Evolutionary conservation across 2,888 invertebrate genomes (phyloP), one percentile per base, ranked within the genome.

Genomic region (Onchidella celtica): DNA sequence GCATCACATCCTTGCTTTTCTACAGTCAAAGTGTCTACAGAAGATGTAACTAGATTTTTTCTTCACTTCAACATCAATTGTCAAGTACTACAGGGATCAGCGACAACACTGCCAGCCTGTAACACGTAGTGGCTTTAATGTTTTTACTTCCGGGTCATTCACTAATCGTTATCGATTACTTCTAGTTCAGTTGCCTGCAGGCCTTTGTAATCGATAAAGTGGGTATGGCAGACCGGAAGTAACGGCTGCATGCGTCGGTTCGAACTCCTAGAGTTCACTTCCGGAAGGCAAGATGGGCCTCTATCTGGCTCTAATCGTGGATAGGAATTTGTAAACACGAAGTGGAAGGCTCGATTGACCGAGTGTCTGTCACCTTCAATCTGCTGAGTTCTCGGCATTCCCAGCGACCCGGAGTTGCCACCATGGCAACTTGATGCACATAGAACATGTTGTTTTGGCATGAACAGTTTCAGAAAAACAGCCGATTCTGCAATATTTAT

Each of bases 121-220:
- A 47, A 47, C 47, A 47, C 6, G 47, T 6, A 47, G n/a, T 47
- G 47, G 47, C 47, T 47, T 11, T 47, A 17, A 36, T 72, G 32
- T 59, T 72, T 55, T 59, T 72, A 59, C 72, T 72, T 72, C 72
- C 72, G 72, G 72, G 72, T 59, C 72, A 59, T 34, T 72, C 72
- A 34, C 32, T 72, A 72, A 72, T 72, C 21, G 59, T 72, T 72
- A 72, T 72, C 24, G 72, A 72, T 72, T 72, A 72, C 36, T n/a
- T n/a, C n/a, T 59, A 59, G 59, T 36, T 34, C 55, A 72, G 57
- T 57, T 34, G 72, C 24, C 36, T 59, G 34, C 34, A 32, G 27
- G 36, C n/a, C 36, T n/a, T 57, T 55, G 32, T 21, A 57, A 72
- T 57, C 57, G 57, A 57, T 57, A 47, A 57, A 59, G 70, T 29